Evolutionary conservation across 64 coral and sea anemone genomes (phyloP).

Genomic region (Pocillopora damicornis): DNA sequence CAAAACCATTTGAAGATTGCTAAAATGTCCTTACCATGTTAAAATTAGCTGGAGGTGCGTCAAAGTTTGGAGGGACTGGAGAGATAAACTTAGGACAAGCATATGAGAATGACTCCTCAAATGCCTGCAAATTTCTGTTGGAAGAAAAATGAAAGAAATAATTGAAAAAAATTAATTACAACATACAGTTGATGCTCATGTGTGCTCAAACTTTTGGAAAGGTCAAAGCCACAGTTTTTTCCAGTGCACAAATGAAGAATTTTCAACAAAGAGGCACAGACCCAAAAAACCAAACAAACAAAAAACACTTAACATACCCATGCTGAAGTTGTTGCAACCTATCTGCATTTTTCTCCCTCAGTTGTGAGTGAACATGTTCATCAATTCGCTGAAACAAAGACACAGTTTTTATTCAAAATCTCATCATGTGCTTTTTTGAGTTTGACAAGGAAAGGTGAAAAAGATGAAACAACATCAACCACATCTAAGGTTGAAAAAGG

Average conservation of each 20-base stretch:
- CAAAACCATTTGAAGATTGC: no score
- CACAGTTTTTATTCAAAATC: neutral
- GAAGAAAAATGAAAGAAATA: neutral
- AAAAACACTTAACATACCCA: constrained; percentile 57
- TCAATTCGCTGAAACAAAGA: constrained; percentile 70
- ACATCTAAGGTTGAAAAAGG: no score
- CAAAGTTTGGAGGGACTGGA: constrained; percentile 94
- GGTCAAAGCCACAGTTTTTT: no score
- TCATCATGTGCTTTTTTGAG: neutral
- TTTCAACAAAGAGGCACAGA: no score
- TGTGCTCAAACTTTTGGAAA: no score
- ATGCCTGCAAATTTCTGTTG: constrained; percentile 70
- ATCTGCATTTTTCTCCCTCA: constrained; percentile 86
- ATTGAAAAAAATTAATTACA: neutral
- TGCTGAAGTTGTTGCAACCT: constrained; percentile 79
- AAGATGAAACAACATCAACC: neutral
- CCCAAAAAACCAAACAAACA: neutral
- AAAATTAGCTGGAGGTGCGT: constrained; percentile 82
- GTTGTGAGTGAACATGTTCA: constrained; percentile 87
- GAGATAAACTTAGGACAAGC: constrained; percentile 94
- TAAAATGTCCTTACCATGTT: constrained; percentile 19
- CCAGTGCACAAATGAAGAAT: no score
- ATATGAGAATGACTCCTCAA: constrained; percentile 91
- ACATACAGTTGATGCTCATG: no score
- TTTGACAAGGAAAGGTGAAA: neutral